phyloP scores from a whole-genome alignment of 2,888 invertebrate species.

The Apamea anceps region DNA sequence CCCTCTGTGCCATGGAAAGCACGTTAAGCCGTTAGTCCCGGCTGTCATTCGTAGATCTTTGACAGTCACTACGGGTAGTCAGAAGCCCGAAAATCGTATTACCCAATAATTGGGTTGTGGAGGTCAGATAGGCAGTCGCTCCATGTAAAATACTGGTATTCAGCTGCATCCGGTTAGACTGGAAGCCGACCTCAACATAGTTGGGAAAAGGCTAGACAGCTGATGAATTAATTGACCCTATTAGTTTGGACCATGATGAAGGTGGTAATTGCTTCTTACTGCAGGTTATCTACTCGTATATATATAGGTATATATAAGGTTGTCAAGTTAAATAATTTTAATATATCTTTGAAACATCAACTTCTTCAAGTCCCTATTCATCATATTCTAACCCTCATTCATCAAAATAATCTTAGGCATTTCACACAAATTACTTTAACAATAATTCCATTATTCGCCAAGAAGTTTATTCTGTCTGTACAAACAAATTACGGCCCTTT shows the following conservation, averaged over 20 bases:
- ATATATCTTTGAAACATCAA: neutral
- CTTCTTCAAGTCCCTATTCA: neutral
- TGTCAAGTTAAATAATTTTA: neutral
- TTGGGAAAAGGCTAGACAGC: too few relatives aligned
- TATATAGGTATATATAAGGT: neutral
- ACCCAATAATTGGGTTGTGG: too few relatives aligned
- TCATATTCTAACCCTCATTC: neutral
- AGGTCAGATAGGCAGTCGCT: too few relatives aligned
- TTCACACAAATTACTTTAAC: slow-evolving; percentile 34
- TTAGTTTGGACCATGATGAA: neutral
- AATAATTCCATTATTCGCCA: slow-evolving; percentile 33
- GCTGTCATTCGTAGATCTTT: too few relatives aligned
- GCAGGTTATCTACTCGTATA: neutral
- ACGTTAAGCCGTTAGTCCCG: too few relatives aligned
- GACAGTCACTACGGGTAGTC: too few relatives aligned
- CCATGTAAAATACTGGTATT: too few relatives aligned
- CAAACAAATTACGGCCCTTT: slow-evolving; percentile 56
- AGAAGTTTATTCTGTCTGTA: slow-evolving; percentile 29
- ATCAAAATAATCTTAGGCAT: slow-evolving; percentile 22
- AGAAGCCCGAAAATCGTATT: too few relatives aligned
- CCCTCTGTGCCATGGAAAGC: too few relatives aligned
- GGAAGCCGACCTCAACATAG: too few relatives aligned
- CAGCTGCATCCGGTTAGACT: too few relatives aligned
- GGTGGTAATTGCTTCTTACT: neutral
- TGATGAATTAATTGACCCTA: neutral